Percentiles rank a stretch among this genome's conserved stretches.
Conservation (phyloP, 1,140 invertebrate species). For the Leptestheria dahalacensis region DNA sequence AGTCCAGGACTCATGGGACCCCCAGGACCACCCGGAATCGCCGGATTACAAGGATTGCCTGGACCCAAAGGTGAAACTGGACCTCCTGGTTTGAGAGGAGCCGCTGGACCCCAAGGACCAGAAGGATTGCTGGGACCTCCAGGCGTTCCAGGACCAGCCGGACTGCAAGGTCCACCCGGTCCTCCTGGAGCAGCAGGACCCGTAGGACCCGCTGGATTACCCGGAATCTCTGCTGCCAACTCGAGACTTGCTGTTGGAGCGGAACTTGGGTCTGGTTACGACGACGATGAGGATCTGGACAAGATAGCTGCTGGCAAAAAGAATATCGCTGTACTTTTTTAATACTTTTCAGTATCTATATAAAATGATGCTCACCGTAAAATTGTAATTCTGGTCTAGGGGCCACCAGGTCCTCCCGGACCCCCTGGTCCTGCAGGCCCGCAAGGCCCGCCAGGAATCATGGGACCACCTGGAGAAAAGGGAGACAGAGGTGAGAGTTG, state of each 20-base stretch:
- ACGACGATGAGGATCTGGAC: not conserved
- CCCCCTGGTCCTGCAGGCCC: not conserved
- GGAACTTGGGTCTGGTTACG: not conserved
- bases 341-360: no score
- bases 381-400: no score
- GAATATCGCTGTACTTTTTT: not conserved
- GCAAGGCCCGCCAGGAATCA: not conserved
- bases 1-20: not conserved
- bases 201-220: constrained; percentile 1
- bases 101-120: not conserved
- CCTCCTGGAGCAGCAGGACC: constrained; percentile 2
- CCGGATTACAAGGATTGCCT: constrained; percentile 1
- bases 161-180: constrained; percentile 3
- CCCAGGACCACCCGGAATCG: not conserved
- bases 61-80: not conserved
- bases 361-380: no score
- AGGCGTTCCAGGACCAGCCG: not conserved
- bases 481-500: constrained; percentile 3
- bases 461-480: not conserved
- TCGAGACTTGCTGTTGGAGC: not conserved
- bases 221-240: not conserved
- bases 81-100: not conserved
- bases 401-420: constrained; percentile 3
- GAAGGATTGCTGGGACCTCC: not conserved
- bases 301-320: not conserved